Conservation (phyloP, 2,888 invertebrate genomes). For the Lottia gigantea region DNA sequence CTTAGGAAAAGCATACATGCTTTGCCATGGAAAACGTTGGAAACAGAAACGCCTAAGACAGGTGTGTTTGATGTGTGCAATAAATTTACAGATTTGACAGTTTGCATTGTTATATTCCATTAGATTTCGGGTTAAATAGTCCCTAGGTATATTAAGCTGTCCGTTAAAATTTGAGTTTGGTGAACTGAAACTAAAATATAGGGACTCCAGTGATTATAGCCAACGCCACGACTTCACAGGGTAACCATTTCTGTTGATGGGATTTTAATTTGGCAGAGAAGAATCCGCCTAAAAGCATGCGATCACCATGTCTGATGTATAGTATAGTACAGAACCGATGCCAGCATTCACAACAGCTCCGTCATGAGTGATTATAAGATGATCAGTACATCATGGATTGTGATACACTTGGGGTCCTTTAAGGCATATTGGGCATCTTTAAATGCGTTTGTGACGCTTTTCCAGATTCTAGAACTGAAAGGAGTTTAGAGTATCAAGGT, state of each 20-base stretch:
- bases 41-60: neutral
- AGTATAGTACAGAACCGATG: neutral
- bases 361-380: neutral
- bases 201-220: slow-evolving; percentile 1
- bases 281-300: slow-evolving; percentile 1
- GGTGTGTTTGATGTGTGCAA: neutral
- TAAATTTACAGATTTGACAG: slow-evolving; percentile 8
- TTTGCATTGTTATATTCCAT: neutral
- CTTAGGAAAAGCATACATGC: neutral
- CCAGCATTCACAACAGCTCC: slow-evolving; percentile 7
- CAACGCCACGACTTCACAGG: neutral
- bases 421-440: neutral
- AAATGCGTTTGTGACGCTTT: neutral
- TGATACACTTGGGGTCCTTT: neutral
- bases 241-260: neutral
- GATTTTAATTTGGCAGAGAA: neutral
- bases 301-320: neutral
- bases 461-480: neutral
- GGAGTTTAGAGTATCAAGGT: neutral
- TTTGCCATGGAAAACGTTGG: neutral
- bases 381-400: slow-evolving; percentile 8
- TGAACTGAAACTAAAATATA: neutral
- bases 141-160: slow-evolving; percentile 5
- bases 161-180: slow-evolving; percentile 1
- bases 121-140: neutral